Evolutionary conservation across 2,797 vertebrate genomes (phyloP), one percentile per base, ranked within the genome.

Genomic region (Epinephelus awoara): DNA sequence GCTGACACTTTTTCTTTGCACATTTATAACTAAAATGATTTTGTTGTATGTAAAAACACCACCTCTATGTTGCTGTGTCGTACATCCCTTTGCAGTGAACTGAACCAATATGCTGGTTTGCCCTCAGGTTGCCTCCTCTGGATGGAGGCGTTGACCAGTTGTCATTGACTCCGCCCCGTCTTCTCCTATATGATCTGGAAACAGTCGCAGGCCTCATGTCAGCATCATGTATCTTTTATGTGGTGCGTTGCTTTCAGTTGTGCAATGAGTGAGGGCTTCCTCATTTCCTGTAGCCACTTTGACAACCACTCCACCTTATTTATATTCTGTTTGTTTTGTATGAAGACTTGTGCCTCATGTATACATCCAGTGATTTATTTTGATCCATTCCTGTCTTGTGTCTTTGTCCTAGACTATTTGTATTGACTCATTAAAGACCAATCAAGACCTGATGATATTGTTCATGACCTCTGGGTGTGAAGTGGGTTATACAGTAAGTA

Each of bases 291-390:
- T 9, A 34, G 49, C 56, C 69, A 72, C 73, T 76, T 80, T 68
- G 49, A 82, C 52, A 74, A 61, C 71, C 50, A 0, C 42, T 34
- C 46, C 15, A 58, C 59, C 44, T 79, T 79, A 70, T 72, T 75
- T 67, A 21, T 76, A 17, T n/a, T 62, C 13, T 63, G 11, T 71
- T 67, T 80, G 29, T 75, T 70, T 67, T n/a, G n/a, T 77, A 51
- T 84, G 42, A 71, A 29, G 66, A 40, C 47, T 4, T 75, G 58
- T 85, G 80, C 75, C 80, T 81, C 74, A 2, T 77, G 29, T 40
- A 38, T 51, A 50, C 44, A 34, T 71, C 49, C 59, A 84, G 29
- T 77, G 59, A 62, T 42, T 12, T 18, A 38, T 54, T 72, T 72
- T 23, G 79, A 18, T 67, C 10, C 25, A 62, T 67, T 61, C 56